Evolutionary conservation across 2,888 invertebrate species (phyloP).

Genomic region (Hypsopygia costalis): DNA sequence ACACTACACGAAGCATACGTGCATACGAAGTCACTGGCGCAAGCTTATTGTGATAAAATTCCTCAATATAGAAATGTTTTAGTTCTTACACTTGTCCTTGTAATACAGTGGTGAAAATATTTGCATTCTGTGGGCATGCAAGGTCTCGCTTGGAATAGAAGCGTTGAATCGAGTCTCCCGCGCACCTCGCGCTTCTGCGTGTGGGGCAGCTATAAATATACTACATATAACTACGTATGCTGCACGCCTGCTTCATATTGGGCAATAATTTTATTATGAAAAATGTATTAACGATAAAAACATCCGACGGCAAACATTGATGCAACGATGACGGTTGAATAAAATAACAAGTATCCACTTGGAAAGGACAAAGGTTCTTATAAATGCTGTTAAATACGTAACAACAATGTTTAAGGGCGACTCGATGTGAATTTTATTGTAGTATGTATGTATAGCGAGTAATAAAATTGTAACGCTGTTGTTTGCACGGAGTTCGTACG

Average conservation of each 20-base stretch:
- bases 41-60: no score
- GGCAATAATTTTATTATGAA: conserved; percentile 28
- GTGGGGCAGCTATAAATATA: conserved; percentile 73
- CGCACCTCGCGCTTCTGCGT: conserved; percentile 60
- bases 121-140: conserved; percentile 39
- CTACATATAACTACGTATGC: conserved; percentile 29
- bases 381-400: conserved; percentile 12
- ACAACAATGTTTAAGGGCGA: conserved; percentile 4
- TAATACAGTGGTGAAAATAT: neutral
- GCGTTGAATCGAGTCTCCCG: conserved; percentile 58
- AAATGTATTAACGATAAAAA: conserved; percentile 8
- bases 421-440: neutral
- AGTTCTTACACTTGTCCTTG: no score
- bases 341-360: neutral
- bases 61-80: no score
- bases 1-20: no score
- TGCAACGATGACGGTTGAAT: neutral
- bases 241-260: conserved; percentile 48
- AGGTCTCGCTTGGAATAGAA: conserved; percentile 72
- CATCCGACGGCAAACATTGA: neutral
- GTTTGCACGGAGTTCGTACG: conserved; percentile 32
- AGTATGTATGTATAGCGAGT: conserved; percentile 7
- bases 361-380: neutral
- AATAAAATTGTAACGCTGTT: conserved; percentile 27
- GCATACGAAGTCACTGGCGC: no score